Evolutionary conservation across 1,140 invertebrate species (phyloP), one percentile per base, ranked within the genome.

Genomic region (Trachymyrmex septentrionalis): DNA sequence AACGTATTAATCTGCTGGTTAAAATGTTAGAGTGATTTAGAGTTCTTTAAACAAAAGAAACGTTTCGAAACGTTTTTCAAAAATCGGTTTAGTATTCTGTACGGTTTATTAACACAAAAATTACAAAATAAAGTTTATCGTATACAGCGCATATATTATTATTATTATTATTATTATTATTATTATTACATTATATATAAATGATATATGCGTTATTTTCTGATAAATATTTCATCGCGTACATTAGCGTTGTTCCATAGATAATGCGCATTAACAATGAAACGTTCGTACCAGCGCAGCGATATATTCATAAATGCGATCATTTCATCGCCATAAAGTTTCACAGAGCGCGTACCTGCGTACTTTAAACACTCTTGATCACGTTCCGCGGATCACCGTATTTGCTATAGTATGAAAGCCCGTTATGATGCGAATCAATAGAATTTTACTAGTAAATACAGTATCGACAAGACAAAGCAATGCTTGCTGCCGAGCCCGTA

Each of bases 311-410:
- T 57, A 38, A 69, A 81, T 59, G 19, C 44, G 34, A 72, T 12
- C 21, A 38, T 82, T 57, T 59, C 16, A 44, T 27, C 30, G 64
- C 61, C 34, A 59, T 82, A 72, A 72, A 82, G 16, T 72, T 71
- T 82, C 34, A 5, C 66, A 7, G 30, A 12, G 0, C 64, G 34
- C 48, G 27, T 57, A 44, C 21, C 9, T 14, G 19, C 48, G 27
- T 9, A 80, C 34, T 82, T 38, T 59, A 72, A 82, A 44, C 34
- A 44, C 53, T 24, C 50, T 82, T 59, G 67, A 82, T 72, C 66
- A 71, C 67, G 66, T 82, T 44, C 3, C 24, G 21, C 53, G 34
- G 66, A 71, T 67, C 27, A 34, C 48, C 7, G 44, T 81, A 27
- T 81, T 81, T 81, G 30, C 48, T 38, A 16, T 38, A 16, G n/a